Evolutionary conservation across 1,140 invertebrate genomes (phyloP).

Genomic region (Drosophila serrata): DNA sequence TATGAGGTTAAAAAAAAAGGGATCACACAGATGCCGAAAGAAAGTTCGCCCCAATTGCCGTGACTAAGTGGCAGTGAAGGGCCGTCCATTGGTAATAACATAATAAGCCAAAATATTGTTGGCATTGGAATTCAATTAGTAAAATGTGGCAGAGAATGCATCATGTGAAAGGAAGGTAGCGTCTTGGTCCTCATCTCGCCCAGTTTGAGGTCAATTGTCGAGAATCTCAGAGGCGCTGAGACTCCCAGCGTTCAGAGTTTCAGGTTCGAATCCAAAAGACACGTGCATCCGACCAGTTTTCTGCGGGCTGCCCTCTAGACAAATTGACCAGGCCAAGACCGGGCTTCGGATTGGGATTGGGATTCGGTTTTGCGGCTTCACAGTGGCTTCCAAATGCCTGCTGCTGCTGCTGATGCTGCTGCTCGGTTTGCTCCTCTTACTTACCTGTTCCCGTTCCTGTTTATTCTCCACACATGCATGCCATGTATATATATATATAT

Average conservation of each 20-base stretch:
- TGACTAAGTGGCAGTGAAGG: constrained; percentile 70
- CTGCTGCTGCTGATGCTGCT: constrained; percentile 1
- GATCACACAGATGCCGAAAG: constrained; percentile 55
- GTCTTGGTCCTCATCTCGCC: neutral
- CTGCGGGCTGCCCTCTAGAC: constrained; percentile 63
- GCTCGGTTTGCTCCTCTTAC: constrained; percentile 20
- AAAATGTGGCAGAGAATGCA: constrained; percentile 36
- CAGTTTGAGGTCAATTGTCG: constrained; percentile 77
- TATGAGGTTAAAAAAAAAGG: constrained; percentile 16
- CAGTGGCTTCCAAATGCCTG: constrained; percentile 29
- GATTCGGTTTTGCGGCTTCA: constrained; percentile 39
- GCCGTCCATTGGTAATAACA: constrained; percentile 68
- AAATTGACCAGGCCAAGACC: constrained; percentile 60
- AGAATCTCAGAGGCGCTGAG: constrained; percentile 23
- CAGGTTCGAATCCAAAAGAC: constrained; percentile 24
- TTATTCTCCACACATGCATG: constrained; percentile 16
- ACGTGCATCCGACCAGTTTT: constrained; percentile 71
- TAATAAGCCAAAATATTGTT: constrained; percentile 81
- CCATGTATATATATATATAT: neutral
- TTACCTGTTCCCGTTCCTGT: constrained; percentile 40
- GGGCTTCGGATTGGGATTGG: constrained; percentile 28
- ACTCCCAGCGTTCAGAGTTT: neutral
- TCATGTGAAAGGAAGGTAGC: constrained; percentile 55
- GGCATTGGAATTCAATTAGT: constrained; percentile 83
- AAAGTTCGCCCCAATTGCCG: constrained; percentile 72